phyloP scores from a whole-genome alignment of 2,888 invertebrate species.

The Cephus rjabovi region DNA sequence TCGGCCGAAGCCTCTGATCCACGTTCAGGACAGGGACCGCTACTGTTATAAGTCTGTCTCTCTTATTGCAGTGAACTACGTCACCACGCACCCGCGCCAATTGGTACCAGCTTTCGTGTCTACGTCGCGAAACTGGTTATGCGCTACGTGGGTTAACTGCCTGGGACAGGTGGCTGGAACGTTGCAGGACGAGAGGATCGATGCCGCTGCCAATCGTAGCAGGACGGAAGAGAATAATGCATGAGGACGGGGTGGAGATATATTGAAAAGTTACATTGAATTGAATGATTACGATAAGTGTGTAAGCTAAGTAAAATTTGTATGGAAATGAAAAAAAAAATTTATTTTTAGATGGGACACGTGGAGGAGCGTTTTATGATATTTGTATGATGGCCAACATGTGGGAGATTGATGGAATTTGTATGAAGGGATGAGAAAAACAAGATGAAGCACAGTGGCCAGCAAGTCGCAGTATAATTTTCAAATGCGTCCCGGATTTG shows the following conservation, averaged over 20 bases:
- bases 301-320: background rate
- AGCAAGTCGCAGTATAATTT: background rate
- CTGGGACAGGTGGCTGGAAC: conserved; percentile 40
- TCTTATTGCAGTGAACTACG: background rate
- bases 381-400: background rate
- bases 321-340: too few relatives aligned
- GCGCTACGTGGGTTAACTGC: conserved; percentile 39
- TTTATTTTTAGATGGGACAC: background rate
- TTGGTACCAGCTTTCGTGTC: conserved; percentile 27
- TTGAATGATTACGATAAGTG: background rate
- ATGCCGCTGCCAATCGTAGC: background rate
- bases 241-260: background rate
- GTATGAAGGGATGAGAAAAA: background rate
- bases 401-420: background rate
- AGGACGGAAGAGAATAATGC: background rate
- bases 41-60: background rate
- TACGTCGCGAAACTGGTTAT: conserved; percentile 41
- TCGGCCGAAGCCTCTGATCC: background rate
- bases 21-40: background rate
- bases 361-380: background rate
- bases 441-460: background rate
- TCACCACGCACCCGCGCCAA: conserved; percentile 13
- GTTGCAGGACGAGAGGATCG: conserved; percentile 19
- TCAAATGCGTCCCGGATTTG: background rate
- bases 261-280: background rate